Evolutionary conservation across 2,888 invertebrate species (phyloP).

Genomic region (Empis livida): DNA sequence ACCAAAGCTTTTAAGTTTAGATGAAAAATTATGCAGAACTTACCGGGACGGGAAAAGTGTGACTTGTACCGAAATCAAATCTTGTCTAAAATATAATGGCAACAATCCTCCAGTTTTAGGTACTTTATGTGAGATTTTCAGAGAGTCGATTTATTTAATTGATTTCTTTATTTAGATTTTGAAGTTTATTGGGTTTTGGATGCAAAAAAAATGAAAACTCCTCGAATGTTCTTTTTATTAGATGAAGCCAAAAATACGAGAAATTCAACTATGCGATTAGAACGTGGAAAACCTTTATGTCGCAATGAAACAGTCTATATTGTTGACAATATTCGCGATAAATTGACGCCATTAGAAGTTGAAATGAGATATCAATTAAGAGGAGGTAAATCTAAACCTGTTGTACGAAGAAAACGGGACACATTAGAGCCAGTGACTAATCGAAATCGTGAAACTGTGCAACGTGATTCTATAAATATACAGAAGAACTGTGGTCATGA

Average conservation of each 20-base stretch:
- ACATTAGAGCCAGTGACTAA: slow-evolving; percentile 64
- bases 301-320: slow-evolving; percentile 31
- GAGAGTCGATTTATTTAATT: no score
- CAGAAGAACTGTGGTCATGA: slow-evolving; percentile 91
- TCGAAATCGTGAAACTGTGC: slow-evolving; percentile 50
- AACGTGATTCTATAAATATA: slow-evolving; percentile 66
- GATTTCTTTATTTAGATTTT: no score
- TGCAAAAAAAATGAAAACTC: slow-evolving; percentile 57
- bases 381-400: slow-evolving; percentile 16
- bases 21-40: slow-evolving; percentile 58
- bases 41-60: slow-evolving; percentile 49
- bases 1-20: slow-evolving; percentile 67
- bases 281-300: slow-evolving; percentile 25
- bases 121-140: no score
- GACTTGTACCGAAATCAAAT: slow-evolving; percentile 60
- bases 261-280: slow-evolving; percentile 41
- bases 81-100: slow-evolving; percentile 69
- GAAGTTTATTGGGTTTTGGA: slow-evolving; percentile 66
- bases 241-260: slow-evolving; percentile 49
- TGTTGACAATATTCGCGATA: slow-evolving; percentile 65
- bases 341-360: slow-evolving; percentile 81
- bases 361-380: slow-evolving; percentile 68
- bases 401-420: slow-evolving; percentile 27
- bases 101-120: slow-evolving; percentile 59
- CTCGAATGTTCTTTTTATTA: slow-evolving; percentile 64